Percentiles rank a stretch among this genome's conserved stretches.
Conservation (phyloP, 2,797 vertebrate species). For the Ptychobarbus kaznakovi region DNA sequence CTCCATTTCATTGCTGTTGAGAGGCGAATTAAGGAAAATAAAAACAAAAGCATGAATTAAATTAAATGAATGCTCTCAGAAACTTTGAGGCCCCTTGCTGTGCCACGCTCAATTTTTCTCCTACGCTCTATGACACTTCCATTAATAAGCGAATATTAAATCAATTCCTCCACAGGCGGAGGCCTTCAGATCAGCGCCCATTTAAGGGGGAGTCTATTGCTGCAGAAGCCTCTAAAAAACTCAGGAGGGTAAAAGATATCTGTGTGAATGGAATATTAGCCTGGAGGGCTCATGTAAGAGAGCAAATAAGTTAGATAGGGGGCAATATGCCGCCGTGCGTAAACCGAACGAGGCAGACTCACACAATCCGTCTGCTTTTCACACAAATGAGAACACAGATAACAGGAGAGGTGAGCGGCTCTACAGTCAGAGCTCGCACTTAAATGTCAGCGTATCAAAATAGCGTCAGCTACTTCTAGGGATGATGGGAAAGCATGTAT, state of each 20-base stretch:
- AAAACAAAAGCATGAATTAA: constrained; percentile 62
- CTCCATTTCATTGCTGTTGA: constrained; percentile 41
- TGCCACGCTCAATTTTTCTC: constrained; percentile 63
- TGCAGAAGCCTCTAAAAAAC: constrained; percentile 57
- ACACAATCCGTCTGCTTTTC: constrained; percentile 39
- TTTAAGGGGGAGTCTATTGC: constrained; percentile 63
- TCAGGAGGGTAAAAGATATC: constrained; percentile 57
- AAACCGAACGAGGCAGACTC: constrained; percentile 19
- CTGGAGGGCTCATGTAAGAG: constrained; percentile 34
- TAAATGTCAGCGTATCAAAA: constrained; percentile 57
- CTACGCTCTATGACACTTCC: constrained; percentile 63
- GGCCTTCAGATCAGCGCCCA: constrained; percentile 63
- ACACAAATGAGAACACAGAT: constrained; percentile 44
- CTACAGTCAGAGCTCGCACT: constrained; percentile 53
- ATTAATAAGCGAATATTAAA: constrained; percentile 73
- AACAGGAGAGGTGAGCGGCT: constrained; percentile 54
- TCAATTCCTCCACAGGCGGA: constrained; percentile 63
- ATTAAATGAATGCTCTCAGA: constrained; percentile 55
- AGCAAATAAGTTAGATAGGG: constrained; percentile 50
- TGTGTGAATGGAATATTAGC: constrained; percentile 54
- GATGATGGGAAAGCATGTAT: constrained; percentile 46
- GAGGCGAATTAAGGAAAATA: constrained; percentile 64
- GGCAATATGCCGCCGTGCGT: constrained; percentile 46
- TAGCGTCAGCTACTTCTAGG: constrained; percentile 51
- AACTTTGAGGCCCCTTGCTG: constrained; percentile 56